Conservation (phyloP, 2,888 invertebrate genomes). For the Heliconius hortense region DNA sequence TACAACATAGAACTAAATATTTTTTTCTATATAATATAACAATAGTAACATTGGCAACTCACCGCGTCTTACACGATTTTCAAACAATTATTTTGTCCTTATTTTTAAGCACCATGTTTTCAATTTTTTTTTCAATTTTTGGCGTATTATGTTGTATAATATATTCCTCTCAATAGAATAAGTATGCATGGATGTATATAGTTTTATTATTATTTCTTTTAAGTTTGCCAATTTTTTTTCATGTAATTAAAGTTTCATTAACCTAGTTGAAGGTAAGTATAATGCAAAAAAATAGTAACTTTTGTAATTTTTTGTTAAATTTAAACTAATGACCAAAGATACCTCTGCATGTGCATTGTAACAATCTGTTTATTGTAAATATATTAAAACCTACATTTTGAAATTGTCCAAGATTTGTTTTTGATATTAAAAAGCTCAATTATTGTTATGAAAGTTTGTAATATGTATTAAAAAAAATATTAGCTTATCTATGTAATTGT, state of each 20-base stretch:
- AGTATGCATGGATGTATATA: slow-evolving; percentile 18
- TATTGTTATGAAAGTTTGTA: background rate
- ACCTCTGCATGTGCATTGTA: slow-evolving; percentile 15
- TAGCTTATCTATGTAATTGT: background rate
- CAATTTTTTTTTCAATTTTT: background rate
- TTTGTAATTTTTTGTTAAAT: slow-evolving; percentile 16
- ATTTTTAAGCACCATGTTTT: slow-evolving; percentile 13
- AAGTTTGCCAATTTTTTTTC: slow-evolving; percentile 1
- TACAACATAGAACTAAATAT: no score
- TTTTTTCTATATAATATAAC: background rate
- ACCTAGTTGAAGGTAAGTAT: slow-evolving; percentile 11
- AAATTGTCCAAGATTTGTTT: slow-evolving; percentile 1
- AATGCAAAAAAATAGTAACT: background rate
- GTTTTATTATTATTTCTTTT: slow-evolving; percentile 1
- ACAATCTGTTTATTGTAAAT: slow-evolving; percentile 17
- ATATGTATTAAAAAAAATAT: slow-evolving; percentile 5
- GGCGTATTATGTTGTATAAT: slow-evolving; percentile 15
- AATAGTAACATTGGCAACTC: background rate
- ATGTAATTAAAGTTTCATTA: slow-evolving; percentile 11
- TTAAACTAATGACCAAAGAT: slow-evolving; percentile 21
- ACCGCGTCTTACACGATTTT: background rate
- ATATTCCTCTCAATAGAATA: slow-evolving; percentile 12
- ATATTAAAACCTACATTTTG: background rate
- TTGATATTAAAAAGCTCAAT: slow-evolving; percentile 18
- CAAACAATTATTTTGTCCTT: background rate